Evolutionary conservation across 2,888 invertebrate species (phyloP).

Genomic region (Sphinx pinastri): DNA sequence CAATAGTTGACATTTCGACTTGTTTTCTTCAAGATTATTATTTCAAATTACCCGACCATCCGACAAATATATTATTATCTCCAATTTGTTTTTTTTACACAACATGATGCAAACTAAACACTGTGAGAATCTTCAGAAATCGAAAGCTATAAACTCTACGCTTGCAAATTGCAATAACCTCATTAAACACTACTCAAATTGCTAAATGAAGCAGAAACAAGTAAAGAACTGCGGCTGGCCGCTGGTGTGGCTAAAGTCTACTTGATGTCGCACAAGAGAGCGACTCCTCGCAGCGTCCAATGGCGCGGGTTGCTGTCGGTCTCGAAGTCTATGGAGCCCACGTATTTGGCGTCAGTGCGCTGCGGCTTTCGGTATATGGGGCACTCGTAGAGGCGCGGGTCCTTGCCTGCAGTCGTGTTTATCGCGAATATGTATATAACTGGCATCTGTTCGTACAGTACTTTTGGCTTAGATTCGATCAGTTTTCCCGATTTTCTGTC

Average conservation of each 20-base stretch:
- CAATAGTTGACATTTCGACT: too few species aligned
- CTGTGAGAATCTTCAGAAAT: too few species aligned
- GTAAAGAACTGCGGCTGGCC: too few species aligned
- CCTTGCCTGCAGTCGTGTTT: conserved; percentile 96
- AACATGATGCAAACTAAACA: too few species aligned
- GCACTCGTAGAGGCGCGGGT: conserved; percentile 96
- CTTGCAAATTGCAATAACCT: too few species aligned
- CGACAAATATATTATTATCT: too few species aligned
- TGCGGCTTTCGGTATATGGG: conserved; percentile 98
- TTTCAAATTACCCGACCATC: too few species aligned
- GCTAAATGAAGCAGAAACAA: too few species aligned
- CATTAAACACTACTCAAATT: too few species aligned
- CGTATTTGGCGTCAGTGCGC: conserved; percentile 97
- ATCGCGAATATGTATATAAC: conserved; percentile 98
- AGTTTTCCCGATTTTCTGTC: conserved; percentile 94
- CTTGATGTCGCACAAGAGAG: conserved; percentile 97
- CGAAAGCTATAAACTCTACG: too few species aligned
- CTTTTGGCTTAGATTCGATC: conserved; percentile 96
- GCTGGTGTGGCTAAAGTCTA: conserved; percentile 67
- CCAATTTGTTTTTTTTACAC: too few species aligned
- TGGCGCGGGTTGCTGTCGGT: conserved; percentile 96
- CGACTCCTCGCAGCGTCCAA: conserved; percentile 98
- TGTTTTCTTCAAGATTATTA: too few species aligned
- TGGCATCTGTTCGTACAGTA: conserved; percentile 97
- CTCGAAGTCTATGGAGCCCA: conserved; percentile 97